A percentile compares a stretch with the other conserved stretches of the same genome.
Conservation (phyloP, 2,888 invertebrate species). For the Deladenus siricidicola region DNA sequence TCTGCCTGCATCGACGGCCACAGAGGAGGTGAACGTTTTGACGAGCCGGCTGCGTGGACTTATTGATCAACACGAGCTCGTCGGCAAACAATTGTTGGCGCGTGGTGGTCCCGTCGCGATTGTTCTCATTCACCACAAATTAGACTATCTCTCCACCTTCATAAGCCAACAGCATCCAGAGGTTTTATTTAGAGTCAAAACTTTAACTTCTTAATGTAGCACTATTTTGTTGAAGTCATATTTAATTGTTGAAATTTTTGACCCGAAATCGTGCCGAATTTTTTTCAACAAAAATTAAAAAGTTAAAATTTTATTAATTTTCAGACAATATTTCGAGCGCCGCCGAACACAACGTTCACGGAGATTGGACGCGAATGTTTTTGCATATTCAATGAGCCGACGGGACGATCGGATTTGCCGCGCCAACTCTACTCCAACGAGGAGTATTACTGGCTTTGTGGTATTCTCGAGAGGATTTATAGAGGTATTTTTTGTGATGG, state of each 20-base stretch:
- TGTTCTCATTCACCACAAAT: constrained; percentile 11
- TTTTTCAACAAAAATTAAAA: neutral
- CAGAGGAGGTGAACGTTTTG: too few relatives aligned
- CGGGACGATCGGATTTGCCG: too few relatives aligned
- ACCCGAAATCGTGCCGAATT: neutral
- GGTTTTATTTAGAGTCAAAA: neutral
- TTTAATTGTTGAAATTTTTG: neutral
- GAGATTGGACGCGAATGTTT: too few relatives aligned
- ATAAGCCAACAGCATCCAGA: constrained; percentile 7
- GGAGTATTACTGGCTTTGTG: too few relatives aligned
- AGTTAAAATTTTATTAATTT: neutral
- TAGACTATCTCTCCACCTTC: constrained; percentile 10
- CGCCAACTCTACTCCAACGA: too few relatives aligned
- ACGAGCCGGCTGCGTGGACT: constrained; percentile 16
- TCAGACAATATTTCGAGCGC: neutral
- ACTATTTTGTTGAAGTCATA: too few relatives aligned
- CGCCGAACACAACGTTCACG: neutral
- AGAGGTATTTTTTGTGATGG: too few relatives aligned
- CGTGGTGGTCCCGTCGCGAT: constrained; percentile 7
- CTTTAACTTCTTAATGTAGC: neutral
- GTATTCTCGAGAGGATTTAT: too few relatives aligned
- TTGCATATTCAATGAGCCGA: too few relatives aligned
- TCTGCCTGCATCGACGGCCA: too few relatives aligned
- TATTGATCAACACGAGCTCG: constrained; percentile 2
- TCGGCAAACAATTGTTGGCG: neutral